These are phyloP conservation scores for Benthosema pterotum DNA, from an alignment of 2,797 vertebrate species.

Conservation along the genomic window DNA sequence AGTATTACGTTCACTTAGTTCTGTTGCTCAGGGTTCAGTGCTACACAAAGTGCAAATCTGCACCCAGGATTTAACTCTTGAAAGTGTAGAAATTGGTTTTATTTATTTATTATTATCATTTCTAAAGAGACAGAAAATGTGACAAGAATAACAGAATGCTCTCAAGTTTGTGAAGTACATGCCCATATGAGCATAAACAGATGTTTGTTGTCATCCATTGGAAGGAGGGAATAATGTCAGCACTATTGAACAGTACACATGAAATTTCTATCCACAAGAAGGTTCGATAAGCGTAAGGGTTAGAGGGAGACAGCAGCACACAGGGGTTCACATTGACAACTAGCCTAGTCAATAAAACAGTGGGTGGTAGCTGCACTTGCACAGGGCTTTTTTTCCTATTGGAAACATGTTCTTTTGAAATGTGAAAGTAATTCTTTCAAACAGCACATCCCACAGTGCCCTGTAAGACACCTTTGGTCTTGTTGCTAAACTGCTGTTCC, in stretches of 20 bases:
- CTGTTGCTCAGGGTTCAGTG: slow-evolving; percentile 48
- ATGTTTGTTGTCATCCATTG: slow-evolving; percentile 39
- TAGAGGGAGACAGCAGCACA: slow-evolving; percentile 46
- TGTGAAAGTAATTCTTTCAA: slow-evolving; percentile 55
- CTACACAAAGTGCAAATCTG: slow-evolving; percentile 10
- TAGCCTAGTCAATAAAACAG: slow-evolving; percentile 61
- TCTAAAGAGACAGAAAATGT: too few species aligned
- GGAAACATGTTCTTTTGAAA: slow-evolving; percentile 62
- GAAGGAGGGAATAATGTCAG: slow-evolving; percentile 40
- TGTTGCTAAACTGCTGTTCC: slow-evolving; percentile 53
- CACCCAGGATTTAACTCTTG: not conserved
- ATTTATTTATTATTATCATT: too few species aligned
- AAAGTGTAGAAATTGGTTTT: not conserved
- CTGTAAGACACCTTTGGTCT: slow-evolving; percentile 27
- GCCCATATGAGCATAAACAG: not conserved
- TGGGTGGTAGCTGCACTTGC: slow-evolving; percentile 52
- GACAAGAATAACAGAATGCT: not conserved
- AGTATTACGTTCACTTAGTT: slow-evolving; percentile 50
- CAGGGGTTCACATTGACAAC: slow-evolving; percentile 59
- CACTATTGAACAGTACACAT: slow-evolving; percentile 53
- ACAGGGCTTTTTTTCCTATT: slow-evolving; percentile 45
- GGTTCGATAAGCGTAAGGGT: slow-evolving; percentile 54
- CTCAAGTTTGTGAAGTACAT: slow-evolving; percentile 11
- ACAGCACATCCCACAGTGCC: slow-evolving; percentile 49
- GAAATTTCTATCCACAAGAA: slow-evolving; percentile 55